phyloP scores from a whole-genome alignment of 2,113 vertebrate genomes.

The Prolemur simus region DNA sequence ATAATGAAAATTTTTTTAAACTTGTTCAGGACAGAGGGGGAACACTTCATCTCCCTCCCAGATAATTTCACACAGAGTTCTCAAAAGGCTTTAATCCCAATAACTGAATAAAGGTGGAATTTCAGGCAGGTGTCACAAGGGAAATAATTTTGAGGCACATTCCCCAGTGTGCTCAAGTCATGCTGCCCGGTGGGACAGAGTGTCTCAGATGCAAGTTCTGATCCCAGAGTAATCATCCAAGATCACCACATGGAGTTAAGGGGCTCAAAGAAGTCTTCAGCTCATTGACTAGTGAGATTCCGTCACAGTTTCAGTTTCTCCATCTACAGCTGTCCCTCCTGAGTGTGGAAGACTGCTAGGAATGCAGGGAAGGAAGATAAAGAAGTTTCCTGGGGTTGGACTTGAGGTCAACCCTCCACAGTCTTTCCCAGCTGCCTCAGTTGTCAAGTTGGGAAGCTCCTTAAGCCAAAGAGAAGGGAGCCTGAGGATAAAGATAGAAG shows the following conservation, averaged over 20 bases:
- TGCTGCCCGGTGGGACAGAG: neutral
- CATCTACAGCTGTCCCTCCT: neutral
- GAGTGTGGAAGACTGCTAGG: neutral
- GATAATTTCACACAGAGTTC: neutral
- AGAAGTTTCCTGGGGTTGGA: neutral
- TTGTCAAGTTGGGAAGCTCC: neutral
- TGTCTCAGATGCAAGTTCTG: neutral
- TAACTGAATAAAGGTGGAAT: neutral
- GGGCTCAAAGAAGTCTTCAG: neutral
- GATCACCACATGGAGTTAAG: neutral
- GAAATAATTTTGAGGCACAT: neutral
- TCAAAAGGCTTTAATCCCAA: neutral
- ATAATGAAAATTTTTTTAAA: neutral
- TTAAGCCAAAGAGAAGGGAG: neutral
- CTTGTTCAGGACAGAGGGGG: neutral
- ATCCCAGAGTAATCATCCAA: neutral
- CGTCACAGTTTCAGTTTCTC: neutral
- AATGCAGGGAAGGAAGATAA: neutral
- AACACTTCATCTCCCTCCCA: neutral
- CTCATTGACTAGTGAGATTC: neutral
- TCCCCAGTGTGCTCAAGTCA: neutral
- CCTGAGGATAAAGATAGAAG: neutral
- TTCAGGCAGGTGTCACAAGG: neutral
- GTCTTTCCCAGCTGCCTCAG: neutral
- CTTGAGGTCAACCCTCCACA: neutral